A percentile compares a stretch with the other conserved stretches of the same genome.
Evolutionary conservation across 2,113 vertebrate species (phyloP).

Genomic region (Elachura formosa): DNA sequence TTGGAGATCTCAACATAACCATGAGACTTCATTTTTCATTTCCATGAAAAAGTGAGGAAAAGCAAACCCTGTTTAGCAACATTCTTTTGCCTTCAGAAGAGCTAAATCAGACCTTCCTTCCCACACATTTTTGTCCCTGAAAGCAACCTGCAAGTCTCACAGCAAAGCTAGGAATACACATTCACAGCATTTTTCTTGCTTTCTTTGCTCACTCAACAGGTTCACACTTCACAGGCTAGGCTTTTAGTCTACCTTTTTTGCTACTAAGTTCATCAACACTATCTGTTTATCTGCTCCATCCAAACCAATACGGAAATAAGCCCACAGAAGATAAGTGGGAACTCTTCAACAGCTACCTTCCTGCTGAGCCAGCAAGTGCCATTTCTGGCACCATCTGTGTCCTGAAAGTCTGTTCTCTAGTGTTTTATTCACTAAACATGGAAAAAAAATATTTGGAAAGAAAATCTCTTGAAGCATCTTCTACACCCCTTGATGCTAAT

Average conservation of each 20-base stretch:
- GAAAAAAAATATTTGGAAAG: slow-evolving; percentile 8
- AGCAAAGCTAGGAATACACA: not conserved
- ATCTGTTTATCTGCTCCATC: slow-evolving; percentile 20
- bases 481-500: not conserved
- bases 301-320: not conserved
- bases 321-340: slow-evolving; percentile 16
- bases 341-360: slow-evolving; percentile 25
- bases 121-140: not conserved
- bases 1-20: not conserved
- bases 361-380: slow-evolving; percentile 49
- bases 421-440: not conserved
- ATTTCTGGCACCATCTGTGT: slow-evolving; percentile 49
- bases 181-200: not conserved
- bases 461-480: not conserved
- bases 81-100: not conserved
- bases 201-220: slow-evolving; percentile 31
- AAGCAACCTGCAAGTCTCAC: slow-evolving; percentile 35
- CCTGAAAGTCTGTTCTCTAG: slow-evolving; percentile 29
- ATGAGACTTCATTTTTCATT: not conserved
- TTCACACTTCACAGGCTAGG: not conserved
- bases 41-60: not conserved
- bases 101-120: slow-evolving; percentile 14
- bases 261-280: slow-evolving; percentile 25
- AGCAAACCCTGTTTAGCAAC: not conserved
- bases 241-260: slow-evolving; percentile 19